Conservation (phyloP, 2,113 vertebrate genomes). For the Elephas maximus region DNA sequence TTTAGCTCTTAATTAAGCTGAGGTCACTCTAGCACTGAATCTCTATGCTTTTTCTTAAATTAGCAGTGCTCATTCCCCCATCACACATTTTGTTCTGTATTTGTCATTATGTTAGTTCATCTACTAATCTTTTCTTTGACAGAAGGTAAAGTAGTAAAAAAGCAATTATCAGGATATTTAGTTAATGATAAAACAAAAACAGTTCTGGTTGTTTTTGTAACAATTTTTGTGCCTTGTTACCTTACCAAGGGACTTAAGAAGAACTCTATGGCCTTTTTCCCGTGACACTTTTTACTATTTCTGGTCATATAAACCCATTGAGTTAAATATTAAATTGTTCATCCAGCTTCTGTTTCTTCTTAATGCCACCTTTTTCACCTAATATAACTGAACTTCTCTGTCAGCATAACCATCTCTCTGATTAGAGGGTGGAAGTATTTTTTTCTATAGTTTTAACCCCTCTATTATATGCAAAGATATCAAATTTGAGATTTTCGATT, state of each 20-base stretch:
- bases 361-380: background rate
- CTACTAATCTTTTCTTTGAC: conserved; percentile 1
- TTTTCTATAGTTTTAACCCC: background rate
- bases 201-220: conserved; percentile 1
- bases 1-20: background rate
- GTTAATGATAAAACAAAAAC: conserved; percentile 38
- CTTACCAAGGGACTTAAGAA: background rate
- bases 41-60: background rate
- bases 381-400: background rate
- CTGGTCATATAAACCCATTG: background rate
- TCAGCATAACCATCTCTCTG: background rate
- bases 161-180: background rate
- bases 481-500: conserved; percentile 55
- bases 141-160: conserved; percentile 15
- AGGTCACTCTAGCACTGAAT: background rate
- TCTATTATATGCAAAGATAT: conserved; percentile 50
- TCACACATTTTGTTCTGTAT: background rate
- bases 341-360: conserved; percentile 53
- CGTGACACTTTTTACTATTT: conserved; percentile 2
- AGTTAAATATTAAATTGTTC: background rate
- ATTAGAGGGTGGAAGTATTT: conserved; percentile 13
- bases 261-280: background rate
- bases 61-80: background rate
- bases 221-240: background rate
- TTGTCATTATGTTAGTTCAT: background rate